Conservation (phyloP, 2,888 invertebrate species). For the Caenorhabditis sp. region DNA sequence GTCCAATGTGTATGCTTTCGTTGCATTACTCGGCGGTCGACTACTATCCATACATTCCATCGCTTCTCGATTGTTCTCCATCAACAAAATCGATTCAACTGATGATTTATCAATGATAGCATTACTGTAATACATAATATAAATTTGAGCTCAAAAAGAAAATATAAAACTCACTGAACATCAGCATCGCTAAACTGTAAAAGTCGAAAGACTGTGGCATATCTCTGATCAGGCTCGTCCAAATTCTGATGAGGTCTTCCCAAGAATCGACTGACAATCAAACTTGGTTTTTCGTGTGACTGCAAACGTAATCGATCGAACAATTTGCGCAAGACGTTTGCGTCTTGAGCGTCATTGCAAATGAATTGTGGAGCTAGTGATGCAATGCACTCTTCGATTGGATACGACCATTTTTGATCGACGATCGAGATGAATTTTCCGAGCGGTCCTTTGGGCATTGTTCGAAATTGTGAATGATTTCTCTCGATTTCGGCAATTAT, state of each 20-base stretch:
- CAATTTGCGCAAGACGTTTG: constrained; percentile 15
- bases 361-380: constrained; percentile 26
- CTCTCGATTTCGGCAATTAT: constrained; percentile 40
- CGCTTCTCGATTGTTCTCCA: constrained; percentile 56
- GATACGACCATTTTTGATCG: constrained; percentile 52
- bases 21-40: constrained; percentile 47
- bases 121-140: constrained; percentile 36
- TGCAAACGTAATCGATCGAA: constrained; percentile 11
- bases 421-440: constrained; percentile 54
- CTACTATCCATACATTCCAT: constrained; percentile 52
- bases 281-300: constrained; percentile 12
- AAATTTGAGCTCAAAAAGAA: not conserved
- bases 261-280: constrained; percentile 18
- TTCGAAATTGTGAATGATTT: constrained; percentile 33
- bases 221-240: constrained; percentile 16
- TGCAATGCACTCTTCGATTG: constrained; percentile 48
- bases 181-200: constrained; percentile 27
- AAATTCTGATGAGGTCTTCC: constrained; percentile 14
- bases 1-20: constrained; percentile 44
- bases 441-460: constrained; percentile 60
- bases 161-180: constrained; percentile 28
- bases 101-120: constrained; percentile 45
- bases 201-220: constrained; percentile 11
- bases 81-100: constrained; percentile 53
- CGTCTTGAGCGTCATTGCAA: constrained; percentile 24